phyloP scores from a whole-genome alignment of 1,140 invertebrate species.

The Propsilocerus akamusi region DNA sequence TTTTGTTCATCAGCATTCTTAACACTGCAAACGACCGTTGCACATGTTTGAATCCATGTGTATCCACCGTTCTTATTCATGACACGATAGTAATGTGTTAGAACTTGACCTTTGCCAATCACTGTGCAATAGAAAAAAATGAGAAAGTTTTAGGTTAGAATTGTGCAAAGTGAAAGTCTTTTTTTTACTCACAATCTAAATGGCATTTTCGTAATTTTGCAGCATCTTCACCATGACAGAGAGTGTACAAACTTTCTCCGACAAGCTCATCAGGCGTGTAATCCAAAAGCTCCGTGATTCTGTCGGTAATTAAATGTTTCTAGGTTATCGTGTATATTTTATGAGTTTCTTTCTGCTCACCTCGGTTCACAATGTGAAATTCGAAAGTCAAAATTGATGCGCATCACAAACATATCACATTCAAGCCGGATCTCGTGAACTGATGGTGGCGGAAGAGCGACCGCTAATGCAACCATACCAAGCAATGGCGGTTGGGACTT shows the following conservation, averaged over 20 bases:
- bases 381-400: conserved; percentile 88
- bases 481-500: conserved; percentile 68
- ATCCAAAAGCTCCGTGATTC: conserved; percentile 82
- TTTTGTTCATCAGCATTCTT: conserved; percentile 93
- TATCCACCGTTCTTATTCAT: conserved; percentile 93
- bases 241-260: conserved; percentile 80
- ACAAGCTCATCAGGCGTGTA: conserved; percentile 85
- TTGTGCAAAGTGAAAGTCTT: neutral
- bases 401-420: conserved; percentile 91
- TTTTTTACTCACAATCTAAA: conserved; percentile 65
- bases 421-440: conserved; percentile 93
- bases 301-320: conserved; percentile 22
- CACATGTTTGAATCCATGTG: conserved; percentile 92
- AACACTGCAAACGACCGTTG: conserved; percentile 85
- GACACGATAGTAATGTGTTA: conserved; percentile 87
- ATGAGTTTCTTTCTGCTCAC: conserved; percentile 31
- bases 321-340: conserved; percentile 1
- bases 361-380: conserved; percentile 93
- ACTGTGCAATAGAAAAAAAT: conserved; percentile 37
- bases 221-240: conserved; percentile 90
- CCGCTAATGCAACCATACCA: conserved; percentile 86
- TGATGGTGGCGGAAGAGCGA: conserved; percentile 85
- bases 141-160: neutral
- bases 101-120: conserved; percentile 88
- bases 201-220: conserved; percentile 83